Base-by-base conservation (phyloP, 1,140 invertebrate genomes). In the Megalopta genalis region DNA sequence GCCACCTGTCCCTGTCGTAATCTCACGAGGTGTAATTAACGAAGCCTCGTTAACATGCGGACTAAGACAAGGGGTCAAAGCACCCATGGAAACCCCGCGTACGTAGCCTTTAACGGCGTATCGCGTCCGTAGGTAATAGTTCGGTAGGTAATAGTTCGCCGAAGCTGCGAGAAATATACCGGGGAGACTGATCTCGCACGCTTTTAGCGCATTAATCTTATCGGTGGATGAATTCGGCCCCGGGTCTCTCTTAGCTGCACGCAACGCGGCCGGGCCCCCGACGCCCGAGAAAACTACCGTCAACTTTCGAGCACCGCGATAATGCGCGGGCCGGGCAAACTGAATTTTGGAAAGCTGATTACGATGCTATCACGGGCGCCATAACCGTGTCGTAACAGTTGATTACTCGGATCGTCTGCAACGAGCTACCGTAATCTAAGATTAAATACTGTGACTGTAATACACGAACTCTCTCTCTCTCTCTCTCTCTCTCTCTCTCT, bases 1-100 rank as follows among this genome's bases (percentile, higher is more conserved):
- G 82, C 84, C 87, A 89, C 88, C 88, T 89, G 88, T 89, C 86
- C 82, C 74, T 78, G 69, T 81, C 68, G 81, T 88, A 88, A 88
- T 89, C 82, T 84, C 81, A 37, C 80, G 77, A 81, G 84, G 74
- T 86, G 81, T 87, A 89, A 89, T 89, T 89, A 89, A 86, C 88
- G 78, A 87, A 87, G 66, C 78, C 64, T 65, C 78, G 85, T 84
- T 88, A 88, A 86, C 74, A 74, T 57, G 75, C 75, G 63, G 69
- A 71, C 72, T 77, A 78, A 72, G 77, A 85, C 77, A 82, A 75
- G 65, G 60, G 72, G 76, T 86, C 83, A 80, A 79, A 86, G 83
- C 83, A 86, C 83, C 81, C 83, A 69, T 64, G 75, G 80, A 82
- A 85, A 86, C 46, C 49, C 49, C 71, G 59, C 27, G 59, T 67